These are phyloP conservation scores for Leuciscus idus DNA, from an alignment of 2,113 vertebrate genomes.

Conservation along the genomic window DNA sequence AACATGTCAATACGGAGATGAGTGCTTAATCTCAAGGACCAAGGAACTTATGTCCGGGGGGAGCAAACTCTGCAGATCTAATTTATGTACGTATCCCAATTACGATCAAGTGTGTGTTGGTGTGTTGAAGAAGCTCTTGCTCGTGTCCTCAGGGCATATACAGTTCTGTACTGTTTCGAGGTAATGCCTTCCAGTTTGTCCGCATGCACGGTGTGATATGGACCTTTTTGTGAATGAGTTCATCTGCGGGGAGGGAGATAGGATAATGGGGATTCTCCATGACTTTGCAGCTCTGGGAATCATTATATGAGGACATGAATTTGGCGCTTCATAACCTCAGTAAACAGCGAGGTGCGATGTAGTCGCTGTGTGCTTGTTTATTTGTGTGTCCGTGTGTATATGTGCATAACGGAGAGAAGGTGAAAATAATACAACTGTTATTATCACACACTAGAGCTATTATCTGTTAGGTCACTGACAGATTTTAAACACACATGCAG, in stretches of 20 bases:
- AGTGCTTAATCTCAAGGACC: constrained; percentile 63
- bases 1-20: constrained; percentile 60
- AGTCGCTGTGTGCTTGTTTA: background rate
- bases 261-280: constrained; percentile 29
- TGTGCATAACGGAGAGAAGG: background rate
- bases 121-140: constrained; percentile 40
- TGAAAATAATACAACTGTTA: background rate
- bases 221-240: constrained; percentile 40
- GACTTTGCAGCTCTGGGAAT: constrained; percentile 23
- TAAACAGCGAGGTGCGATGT: background rate
- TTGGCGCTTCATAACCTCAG: constrained; percentile 10
- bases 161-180: constrained; percentile 34
- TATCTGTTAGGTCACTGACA: constrained; percentile 6
- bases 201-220: constrained; percentile 1
- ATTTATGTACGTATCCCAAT: constrained; percentile 61
- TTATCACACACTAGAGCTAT: background rate
- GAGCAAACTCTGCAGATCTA: constrained; percentile 60
- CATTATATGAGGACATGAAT: constrained; percentile 39
- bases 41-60: constrained; percentile 57
- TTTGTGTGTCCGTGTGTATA: background rate
- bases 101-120: constrained; percentile 44
- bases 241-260: constrained; percentile 14
- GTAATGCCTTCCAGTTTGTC: constrained; percentile 15
- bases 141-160: constrained; percentile 24
- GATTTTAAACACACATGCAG: background rate